Evolutionary conservation across 2,797 vertebrate genomes (phyloP), one percentile per base, ranked within the genome.

Genomic region (Melanogrammus aeglefinus): DNA sequence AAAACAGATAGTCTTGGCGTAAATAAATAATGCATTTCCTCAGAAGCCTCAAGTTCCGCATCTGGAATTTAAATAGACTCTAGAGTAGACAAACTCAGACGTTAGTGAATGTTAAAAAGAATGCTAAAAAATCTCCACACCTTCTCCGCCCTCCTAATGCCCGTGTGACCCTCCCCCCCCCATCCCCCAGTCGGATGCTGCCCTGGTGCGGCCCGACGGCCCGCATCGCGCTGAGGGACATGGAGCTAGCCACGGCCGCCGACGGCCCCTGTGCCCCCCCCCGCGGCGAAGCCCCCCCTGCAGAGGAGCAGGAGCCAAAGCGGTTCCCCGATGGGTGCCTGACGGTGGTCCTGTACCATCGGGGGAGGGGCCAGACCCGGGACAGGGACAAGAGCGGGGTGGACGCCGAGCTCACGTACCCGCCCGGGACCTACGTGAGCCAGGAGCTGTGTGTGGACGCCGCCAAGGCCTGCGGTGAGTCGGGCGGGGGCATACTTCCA

Each of bases 401-500:
- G 13, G 86, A 84, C 12, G 78, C 74, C 1, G 21, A 3, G 1
- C 92, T 98, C 74, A 90, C 84, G 0, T 97, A 95, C 88, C 93
- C 95, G 71, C 44, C 90, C 14, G 97, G 96, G 76, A 94, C 97
- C 18, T 96, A 97, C 31, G 86, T 96, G 39, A 95, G 94, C 3
- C 97, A 99, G 91, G 97, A 98, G 79, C 94, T 99, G 75, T 98
- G 97, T 73, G 77, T 96, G 83, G 87, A 86, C 77, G 96, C 96
- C 73, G 97, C 96, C 75, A 96, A 96, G 94, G 93, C 95, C 24
- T 97, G 96, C 78, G 96, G 97, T 99, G 88, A 95, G 95, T 63
- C n/a, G 18, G 47, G 5, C 3, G 47, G 38, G 38, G 38, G 38
- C 38, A 10, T 39, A 39, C 8, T 39, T 9, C 38, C 9, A 39